Conservation (phyloP, 2,113 vertebrate species). For the Fukomys damarensis region DNA sequence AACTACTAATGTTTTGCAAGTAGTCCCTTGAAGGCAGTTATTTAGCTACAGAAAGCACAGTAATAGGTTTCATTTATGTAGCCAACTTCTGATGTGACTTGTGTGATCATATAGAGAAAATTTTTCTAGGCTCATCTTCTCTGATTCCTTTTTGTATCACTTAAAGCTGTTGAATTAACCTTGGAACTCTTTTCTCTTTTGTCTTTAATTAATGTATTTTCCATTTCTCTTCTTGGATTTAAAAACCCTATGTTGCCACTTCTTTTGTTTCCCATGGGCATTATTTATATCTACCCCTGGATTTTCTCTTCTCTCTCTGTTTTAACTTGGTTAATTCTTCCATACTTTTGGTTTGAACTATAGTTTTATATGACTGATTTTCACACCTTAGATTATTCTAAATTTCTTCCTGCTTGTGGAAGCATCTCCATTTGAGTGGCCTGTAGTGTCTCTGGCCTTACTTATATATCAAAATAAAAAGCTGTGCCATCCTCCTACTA, state of each 20-base stretch:
- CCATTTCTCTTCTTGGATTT: conserved; percentile 15
- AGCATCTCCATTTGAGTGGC: conserved; percentile 13
- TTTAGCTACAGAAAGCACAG: neutral
- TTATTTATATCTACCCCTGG: neutral
- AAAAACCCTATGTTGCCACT: neutral
- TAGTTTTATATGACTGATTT: conserved; percentile 18
- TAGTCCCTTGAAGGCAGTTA: neutral
- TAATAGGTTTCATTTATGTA: neutral
- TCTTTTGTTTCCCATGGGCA: neutral
- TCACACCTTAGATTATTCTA: neutral
- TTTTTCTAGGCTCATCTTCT: neutral
- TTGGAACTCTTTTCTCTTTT: neutral
- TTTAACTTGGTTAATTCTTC: neutral
- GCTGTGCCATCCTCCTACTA: neutral
- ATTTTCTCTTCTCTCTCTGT: neutral
- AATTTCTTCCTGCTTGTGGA: neutral
- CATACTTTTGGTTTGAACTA: conserved; percentile 12
- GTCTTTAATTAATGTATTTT: neutral
- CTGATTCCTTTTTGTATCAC: neutral
- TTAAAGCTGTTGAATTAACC: neutral
- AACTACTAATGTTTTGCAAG: neutral
- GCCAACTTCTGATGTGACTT: neutral
- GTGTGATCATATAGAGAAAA: neutral
- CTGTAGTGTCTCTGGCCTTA: neutral
- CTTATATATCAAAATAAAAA: neutral